Evolutionary conservation across 2,797 vertebrate genomes (phyloP).

Genomic region (Pelobates cultripes): DNA sequence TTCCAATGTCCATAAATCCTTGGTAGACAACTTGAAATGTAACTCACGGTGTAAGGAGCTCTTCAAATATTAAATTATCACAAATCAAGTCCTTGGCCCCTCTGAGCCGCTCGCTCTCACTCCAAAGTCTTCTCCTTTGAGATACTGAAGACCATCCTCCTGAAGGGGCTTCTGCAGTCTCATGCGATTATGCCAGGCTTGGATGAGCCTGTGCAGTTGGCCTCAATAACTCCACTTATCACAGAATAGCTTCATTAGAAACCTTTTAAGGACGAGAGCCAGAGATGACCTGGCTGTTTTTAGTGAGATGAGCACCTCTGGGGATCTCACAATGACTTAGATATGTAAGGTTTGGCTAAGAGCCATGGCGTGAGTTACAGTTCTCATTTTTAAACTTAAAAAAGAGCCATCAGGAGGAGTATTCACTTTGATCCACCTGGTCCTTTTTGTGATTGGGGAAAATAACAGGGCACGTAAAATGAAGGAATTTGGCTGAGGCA

Average conservation of each 20-base stretch:
- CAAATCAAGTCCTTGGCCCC: background rate
- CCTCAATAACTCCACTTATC: conserved; percentile 42
- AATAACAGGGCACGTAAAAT: background rate
- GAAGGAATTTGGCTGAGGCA: background rate
- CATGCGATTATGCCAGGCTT: conserved; percentile 10
- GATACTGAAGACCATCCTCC: background rate
- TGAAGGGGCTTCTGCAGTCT: conserved; percentile 10
- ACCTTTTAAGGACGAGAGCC: conserved; percentile 44
- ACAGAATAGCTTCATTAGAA: conserved; percentile 44
- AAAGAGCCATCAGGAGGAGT: background rate
- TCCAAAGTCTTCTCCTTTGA: background rate
- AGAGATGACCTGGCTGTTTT: conserved; percentile 40
- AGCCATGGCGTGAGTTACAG: conserved; percentile 26
- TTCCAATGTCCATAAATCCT: conserved; percentile 18
- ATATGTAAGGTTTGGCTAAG: conserved; percentile 39
- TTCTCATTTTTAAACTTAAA: background rate
- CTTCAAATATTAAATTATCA: conserved; percentile 33
- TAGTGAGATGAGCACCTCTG: conserved; percentile 30
- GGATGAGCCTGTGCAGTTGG: conserved; percentile 35
- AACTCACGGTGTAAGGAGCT: background rate
- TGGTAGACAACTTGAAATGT: background rate
- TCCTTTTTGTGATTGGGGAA: background rate
- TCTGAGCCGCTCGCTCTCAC: conserved; percentile 4
- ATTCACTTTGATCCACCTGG: too few relatives aligned
- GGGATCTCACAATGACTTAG: conserved; percentile 37